phyloP scores from a whole-genome alignment of 1,140 invertebrate species.

The Lutraria rhynchaena region DNA sequence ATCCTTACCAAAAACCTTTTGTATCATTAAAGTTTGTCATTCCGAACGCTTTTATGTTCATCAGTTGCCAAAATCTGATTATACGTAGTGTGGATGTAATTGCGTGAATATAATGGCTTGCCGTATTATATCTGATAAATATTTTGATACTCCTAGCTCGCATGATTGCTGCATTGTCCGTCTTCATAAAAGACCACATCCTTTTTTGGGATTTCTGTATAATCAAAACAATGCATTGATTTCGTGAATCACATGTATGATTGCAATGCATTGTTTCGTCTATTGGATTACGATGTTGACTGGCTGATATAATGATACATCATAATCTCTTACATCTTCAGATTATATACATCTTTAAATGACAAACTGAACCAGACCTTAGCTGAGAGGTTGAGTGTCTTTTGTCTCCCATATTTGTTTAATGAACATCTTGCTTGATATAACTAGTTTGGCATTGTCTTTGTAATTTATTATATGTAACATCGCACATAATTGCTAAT shows the following conservation, averaged over 20 bases:
- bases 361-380: neutral
- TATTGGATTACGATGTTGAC: conserved; percentile 1
- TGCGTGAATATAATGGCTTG: conserved; percentile 36
- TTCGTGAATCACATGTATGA: neutral
- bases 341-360: conserved; percentile 10
- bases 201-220: conserved; percentile 32
- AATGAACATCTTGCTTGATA: conserved; percentile 3
- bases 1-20: too few relatives aligned
- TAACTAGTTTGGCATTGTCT: neutral
- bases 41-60: conserved; percentile 23
- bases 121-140: conserved; percentile 53
- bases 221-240: conserved; percentile 27
- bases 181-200: conserved; percentile 39
- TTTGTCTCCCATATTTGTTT: conserved; percentile 8
- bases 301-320: conserved; percentile 18
- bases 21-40: neutral
- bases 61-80: conserved; percentile 57
- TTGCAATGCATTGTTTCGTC: conserved; percentile 29
- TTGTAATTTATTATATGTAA: too few relatives aligned
- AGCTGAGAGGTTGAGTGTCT: conserved; percentile 16
- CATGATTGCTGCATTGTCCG: conserved; percentile 37
- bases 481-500: too few relatives aligned
- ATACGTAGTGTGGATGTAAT: conserved; percentile 30
- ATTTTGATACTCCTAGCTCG: conserved; percentile 54
- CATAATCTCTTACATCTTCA: conserved; percentile 4